A percentile compares a stretch with the other conserved stretches of the same genome.
phyloP scores from a whole-genome alignment of 2,797 vertebrate genomes.

The Syncerus caffer region DNA sequence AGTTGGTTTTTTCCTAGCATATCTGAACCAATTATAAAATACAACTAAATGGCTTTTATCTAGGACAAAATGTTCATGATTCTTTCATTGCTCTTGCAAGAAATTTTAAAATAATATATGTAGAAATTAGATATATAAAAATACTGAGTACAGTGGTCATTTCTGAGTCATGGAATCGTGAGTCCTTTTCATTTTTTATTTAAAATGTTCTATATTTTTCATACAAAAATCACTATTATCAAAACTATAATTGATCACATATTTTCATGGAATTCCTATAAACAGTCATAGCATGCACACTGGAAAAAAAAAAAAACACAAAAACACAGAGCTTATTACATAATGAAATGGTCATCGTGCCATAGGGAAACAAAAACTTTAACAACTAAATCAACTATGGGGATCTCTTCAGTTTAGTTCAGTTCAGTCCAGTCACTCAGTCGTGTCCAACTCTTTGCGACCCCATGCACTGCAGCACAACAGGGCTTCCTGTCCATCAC shows the following conservation, averaged over 20 bases:
- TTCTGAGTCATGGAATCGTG: not conserved
- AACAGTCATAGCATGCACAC: not conserved
- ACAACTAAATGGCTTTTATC: not conserved
- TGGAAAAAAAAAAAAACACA: not conserved
- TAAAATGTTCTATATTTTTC: not conserved
- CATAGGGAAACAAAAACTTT: not conserved
- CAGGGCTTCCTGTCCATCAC: not conserved
- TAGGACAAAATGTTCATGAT: not conserved
- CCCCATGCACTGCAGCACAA: not conserved
- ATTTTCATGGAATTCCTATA: not conserved
- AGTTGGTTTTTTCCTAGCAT: not conserved
- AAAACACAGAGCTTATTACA: not conserved
- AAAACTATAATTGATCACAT: not conserved
- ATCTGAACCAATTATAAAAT: not conserved
- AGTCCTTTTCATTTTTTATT: not conserved
- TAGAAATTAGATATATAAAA: not conserved
- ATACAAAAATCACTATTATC: not conserved
- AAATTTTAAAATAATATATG: not conserved
- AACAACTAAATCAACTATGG: not conserved
- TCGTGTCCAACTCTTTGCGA: accelerated
- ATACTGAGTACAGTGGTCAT: not conserved
- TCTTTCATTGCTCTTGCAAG: not conserved
- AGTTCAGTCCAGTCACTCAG: not conserved
- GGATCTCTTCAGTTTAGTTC: not conserved
- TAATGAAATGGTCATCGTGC: not conserved